Percentiles rank a stretch among this genome's conserved stretches.
Evolutionary conservation across 2,888 invertebrate genomes (phyloP).

Genomic region (Drosophila fungiperda): DNA sequence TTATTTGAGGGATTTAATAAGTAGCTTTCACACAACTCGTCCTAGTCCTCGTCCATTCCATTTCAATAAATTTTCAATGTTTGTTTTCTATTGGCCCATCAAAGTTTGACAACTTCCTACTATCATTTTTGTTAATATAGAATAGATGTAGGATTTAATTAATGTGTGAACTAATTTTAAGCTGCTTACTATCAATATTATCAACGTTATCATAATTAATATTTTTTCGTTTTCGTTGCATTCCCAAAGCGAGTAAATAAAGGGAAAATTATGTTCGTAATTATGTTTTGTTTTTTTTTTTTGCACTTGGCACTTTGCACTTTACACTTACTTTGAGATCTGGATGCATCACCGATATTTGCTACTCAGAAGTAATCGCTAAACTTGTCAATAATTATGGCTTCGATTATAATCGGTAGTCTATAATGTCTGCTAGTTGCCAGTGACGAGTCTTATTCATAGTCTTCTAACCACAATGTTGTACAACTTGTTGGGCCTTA

Average conservation of each 20-base stretch:
- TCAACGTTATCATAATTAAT: neutral
- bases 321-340: neutral
- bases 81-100: neutral
- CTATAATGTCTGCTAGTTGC: constrained; percentile 11
- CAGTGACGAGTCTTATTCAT: constrained; percentile 7
- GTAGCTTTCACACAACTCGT: constrained; percentile 7
- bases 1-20: neutral
- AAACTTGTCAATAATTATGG: constrained; percentile 3
- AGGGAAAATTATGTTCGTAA: neutral
- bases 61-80: neutral
- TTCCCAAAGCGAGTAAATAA: constrained; percentile 7
- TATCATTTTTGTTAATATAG: constrained; percentile 22
- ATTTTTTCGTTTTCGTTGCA: constrained; percentile 11
- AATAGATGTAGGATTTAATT: constrained; percentile 8
- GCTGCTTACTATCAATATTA: constrained; percentile 7
- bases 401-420: neutral
- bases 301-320: too few species aligned
- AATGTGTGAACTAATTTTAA: constrained; percentile 32
- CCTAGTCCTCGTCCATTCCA: constrained; percentile 25
- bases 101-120: constrained; percentile 21
- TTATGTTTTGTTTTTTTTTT: neutral
- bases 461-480: constrained; percentile 24
- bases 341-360: neutral
- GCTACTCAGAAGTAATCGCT: neutral
- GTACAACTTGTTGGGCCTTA: neutral